Conservation (phyloP, 2,113 vertebrate species). For the Melozone crissalis region DNA sequence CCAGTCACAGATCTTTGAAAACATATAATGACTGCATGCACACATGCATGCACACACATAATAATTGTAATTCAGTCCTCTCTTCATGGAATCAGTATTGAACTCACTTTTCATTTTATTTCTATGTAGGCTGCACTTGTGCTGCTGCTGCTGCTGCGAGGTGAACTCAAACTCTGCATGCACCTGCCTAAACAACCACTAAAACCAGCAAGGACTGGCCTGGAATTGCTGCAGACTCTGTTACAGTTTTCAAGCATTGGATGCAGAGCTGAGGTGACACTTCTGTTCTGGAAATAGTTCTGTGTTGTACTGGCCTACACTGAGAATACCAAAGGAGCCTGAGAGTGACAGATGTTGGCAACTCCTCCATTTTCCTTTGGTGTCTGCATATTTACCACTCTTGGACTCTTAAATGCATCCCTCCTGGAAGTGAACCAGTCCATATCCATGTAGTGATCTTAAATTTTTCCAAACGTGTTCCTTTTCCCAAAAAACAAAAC, state of each 20-base stretch:
- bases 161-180: background rate
- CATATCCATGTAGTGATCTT: background rate
- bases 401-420: background rate
- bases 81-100: rapidly evolving
- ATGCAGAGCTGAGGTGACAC: rapidly evolving
- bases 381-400: background rate
- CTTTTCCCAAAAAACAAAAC: background rate
- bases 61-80: background rate
- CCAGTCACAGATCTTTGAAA: background rate
- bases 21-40: rapidly evolving
- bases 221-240: background rate
- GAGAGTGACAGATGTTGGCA: background rate
- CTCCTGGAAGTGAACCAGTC: background rate
- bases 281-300: background rate
- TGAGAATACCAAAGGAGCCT: background rate
- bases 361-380: rapidly evolving
- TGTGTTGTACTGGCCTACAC: background rate
- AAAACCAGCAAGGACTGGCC: background rate
- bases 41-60: background rate
- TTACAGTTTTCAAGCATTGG: background rate
- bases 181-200: background rate
- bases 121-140: background rate
- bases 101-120: background rate
- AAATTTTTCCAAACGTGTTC: background rate
- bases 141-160: background rate